These are phyloP conservation scores for Sphinx pinastri DNA, from an alignment of 2,888 invertebrate genomes.

Conservation along the genomic window DNA sequence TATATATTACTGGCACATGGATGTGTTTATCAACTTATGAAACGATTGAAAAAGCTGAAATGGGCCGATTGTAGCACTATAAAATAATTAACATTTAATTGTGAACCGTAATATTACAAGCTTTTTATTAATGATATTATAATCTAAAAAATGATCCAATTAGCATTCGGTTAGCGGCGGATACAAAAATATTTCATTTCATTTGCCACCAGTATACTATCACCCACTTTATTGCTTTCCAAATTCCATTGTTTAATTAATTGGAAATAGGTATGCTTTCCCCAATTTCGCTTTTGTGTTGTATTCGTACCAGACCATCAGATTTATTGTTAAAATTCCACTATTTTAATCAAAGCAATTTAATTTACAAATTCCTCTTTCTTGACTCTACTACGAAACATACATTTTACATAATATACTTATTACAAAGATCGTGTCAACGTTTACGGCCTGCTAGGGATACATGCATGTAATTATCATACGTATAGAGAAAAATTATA, in stretches of 20 bases:
- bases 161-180: background rate
- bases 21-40: no score
- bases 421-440: no score
- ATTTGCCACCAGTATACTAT: background rate
- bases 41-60: no score
- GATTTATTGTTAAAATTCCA: background rate
- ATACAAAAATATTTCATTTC: background rate
- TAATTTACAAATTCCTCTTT: no score
- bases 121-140: background rate
- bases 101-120: no score
- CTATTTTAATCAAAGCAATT: no score
- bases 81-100: no score
- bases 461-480: background rate
- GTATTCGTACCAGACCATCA: background rate
- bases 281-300: background rate
- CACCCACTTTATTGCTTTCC: no score
- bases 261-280: background rate
- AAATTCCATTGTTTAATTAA: background rate
- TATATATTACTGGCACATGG: no score
- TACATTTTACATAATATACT: no score
- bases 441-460: background rate
- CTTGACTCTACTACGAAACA: no score
- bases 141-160: slow-evolving; percentile 8
- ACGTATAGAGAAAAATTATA: slow-evolving; percentile 14
- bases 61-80: no score